Conservation (phyloP, 2,888 invertebrate species). For the Athripsodes cinereus region DNA sequence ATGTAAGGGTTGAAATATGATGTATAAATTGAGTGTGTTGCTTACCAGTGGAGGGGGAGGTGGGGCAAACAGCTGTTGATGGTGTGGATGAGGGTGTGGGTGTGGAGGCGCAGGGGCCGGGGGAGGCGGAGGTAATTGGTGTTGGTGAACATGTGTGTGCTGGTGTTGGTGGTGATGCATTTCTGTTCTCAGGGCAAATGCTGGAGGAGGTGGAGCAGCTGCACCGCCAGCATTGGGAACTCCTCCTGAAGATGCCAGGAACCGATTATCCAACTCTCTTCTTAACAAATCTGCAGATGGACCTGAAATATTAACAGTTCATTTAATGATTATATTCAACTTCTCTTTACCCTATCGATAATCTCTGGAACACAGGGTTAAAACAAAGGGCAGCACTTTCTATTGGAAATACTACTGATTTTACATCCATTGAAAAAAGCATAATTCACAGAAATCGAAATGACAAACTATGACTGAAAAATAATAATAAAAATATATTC, state of each 20-base stretch:
- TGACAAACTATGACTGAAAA: too few relatives aligned
- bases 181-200: conserved; percentile 70
- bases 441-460: too few relatives aligned
- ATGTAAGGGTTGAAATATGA: not conserved
- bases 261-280: conserved; percentile 84
- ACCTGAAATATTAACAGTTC: conserved; percentile 33
- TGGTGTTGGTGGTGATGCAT: conserved; percentile 93
- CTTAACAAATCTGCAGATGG: conserved; percentile 73
- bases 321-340: not conserved
- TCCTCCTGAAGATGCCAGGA: conserved; percentile 77
- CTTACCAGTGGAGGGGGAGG: conserved; percentile 64
- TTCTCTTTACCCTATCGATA: too few relatives aligned
- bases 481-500: too few relatives aligned
- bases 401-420: not conserved
- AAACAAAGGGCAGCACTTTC: not conserved
- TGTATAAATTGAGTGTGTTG: conserved; percentile 21
- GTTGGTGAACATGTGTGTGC: conserved; percentile 86
- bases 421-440: not conserved
- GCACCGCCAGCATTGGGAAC: conserved; percentile 40
- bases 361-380: not conserved
- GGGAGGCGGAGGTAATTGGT: conserved; percentile 63
- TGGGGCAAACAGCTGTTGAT: conserved; percentile 36
- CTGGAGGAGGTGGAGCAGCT: conserved; percentile 39
- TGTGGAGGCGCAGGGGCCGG: conserved; percentile 46
- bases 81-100: conserved; percentile 29